phyloP scores from a whole-genome alignment of 2,113 vertebrate species.

The Rhombomys opimus region DNA sequence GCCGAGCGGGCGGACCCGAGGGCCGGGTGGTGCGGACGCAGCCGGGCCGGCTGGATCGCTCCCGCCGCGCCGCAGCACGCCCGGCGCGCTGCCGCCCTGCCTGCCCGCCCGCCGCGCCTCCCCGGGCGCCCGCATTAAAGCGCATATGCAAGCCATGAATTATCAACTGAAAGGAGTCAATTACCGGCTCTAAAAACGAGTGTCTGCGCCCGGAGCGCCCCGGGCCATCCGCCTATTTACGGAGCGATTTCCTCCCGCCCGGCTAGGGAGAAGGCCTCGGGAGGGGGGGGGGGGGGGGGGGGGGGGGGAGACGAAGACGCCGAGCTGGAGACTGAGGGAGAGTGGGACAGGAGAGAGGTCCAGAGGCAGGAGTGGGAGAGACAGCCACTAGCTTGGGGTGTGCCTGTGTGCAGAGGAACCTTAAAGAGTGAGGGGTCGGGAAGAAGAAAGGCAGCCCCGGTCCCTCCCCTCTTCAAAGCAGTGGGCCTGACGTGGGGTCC shows the following conservation, averaged over 20 bases:
- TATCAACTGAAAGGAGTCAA: slow-evolving; percentile 99
- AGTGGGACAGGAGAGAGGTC: neutral
- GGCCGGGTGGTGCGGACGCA: neutral
- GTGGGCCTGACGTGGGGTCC: neutral
- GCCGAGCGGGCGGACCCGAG: neutral
- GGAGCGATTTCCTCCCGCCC: slow-evolving; percentile 76
- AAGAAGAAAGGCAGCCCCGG: neutral
- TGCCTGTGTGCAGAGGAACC: no score
- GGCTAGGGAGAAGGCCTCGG: neutral
- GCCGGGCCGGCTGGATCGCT: neutral
- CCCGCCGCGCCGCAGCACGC: neutral
- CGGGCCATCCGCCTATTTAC: slow-evolving; percentile 83
- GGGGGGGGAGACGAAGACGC: neutral
- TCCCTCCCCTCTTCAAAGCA: neutral
- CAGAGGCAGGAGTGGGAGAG: neutral
- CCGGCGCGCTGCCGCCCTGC: slow-evolving; percentile 20
- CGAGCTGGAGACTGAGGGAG: neutral
- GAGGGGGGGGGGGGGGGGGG: slow-evolving; percentile 39
- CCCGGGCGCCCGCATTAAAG: slow-evolving; percentile 81
- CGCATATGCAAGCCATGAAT: slow-evolving; percentile 99
- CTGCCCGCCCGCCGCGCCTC: slow-evolving; percentile 75
- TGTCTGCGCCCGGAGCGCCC: slow-evolving; percentile 95
- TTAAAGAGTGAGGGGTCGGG: neutral
- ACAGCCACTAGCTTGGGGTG: neutral
- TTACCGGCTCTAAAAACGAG: slow-evolving; percentile 99